Evolutionary conservation across 2,113 vertebrate genomes (phyloP), one percentile per base, ranked within the genome.

Genomic region (Apus apus): DNA sequence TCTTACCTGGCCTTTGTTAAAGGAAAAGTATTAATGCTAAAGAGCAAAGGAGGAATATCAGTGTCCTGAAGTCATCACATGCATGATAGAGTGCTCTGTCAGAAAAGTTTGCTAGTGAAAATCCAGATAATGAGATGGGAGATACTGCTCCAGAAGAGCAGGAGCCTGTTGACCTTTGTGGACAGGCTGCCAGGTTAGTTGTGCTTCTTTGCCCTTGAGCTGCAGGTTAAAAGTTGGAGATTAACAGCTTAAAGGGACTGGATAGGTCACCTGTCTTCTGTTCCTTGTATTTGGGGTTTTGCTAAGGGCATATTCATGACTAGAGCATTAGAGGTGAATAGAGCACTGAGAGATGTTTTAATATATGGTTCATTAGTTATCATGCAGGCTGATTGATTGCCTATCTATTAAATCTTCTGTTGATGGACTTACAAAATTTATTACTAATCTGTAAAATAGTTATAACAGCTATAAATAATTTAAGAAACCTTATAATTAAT

Each of bases 381-480:
- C 68, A 60, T n/a, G 30, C 46, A 60, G 53, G 64, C 60, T 94
- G 82, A 95, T 45, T 73, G 71, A 96, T 88, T 90, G 78, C 67
- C 75, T 93, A 11, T 34, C 89, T 91, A 73, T 91, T 92, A 91
- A 91, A 74, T 87, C 43, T 87, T 90, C 82, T 88, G 34, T 36
- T 95, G 90, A 76, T 90, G 36, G 51, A 70, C 36, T 91, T 96
- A 43, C 29, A 65, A 85, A 62, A 90, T 25, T 5, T 86, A 95
- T 66, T 91, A 51, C 56, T 94, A 67, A 80, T 64, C 75, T 80
- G 38, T 83, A 91, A 89, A 95, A 87, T 77, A 38, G 56, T 83
- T 94, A 30, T 80, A 96, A 67, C 8, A 87, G 22, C 81, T 85
- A 87, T 65, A 91, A 96, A 91, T 94, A 2, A 85, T 87, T 83